phyloP scores from a whole-genome alignment of 2,888 invertebrate genomes.

The Dryocosmus kuriphilus region DNA sequence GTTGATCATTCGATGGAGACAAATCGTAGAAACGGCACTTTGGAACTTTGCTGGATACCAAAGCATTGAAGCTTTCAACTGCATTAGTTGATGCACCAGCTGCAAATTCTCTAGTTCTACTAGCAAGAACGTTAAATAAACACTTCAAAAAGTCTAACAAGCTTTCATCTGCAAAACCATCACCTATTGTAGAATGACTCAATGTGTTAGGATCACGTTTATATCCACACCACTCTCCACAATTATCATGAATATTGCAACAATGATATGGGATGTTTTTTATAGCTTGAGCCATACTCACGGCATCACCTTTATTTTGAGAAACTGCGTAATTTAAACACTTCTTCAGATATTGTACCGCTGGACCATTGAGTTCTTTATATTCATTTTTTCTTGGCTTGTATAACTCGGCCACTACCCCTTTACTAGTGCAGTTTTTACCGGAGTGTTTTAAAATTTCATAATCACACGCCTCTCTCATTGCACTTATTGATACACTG shows the following conservation, averaged over 20 bases:
- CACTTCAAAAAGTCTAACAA: background rate
- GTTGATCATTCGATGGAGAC: background rate
- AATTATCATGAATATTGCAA: slow-evolving; percentile 45
- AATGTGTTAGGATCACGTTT: slow-evolving; percentile 34
- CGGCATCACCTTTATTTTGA: slow-evolving; percentile 31
- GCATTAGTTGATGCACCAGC: slow-evolving; percentile 10
- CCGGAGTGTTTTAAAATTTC: slow-evolving; percentile 37
- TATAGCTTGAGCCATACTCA: slow-evolving; percentile 35
- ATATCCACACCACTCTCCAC: slow-evolving; percentile 44
- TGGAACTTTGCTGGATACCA: background rate
- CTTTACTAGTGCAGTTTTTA: slow-evolving; percentile 36
- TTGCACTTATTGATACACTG: background rate
- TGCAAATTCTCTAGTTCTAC: background rate
- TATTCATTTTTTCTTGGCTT: background rate
- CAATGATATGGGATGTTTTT: slow-evolving; percentile 42
- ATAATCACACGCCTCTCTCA: slow-evolving; percentile 9
- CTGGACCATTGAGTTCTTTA: slow-evolving; percentile 25
- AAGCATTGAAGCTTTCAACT: slow-evolving; percentile 3
- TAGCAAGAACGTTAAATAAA: slow-evolving; percentile 18
- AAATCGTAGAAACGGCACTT: background rate
- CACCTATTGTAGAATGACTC: slow-evolving; percentile 33
- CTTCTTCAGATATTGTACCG: slow-evolving; percentile 46
- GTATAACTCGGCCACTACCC: background rate
- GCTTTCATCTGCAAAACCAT: slow-evolving; percentile 7
- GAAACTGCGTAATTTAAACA: slow-evolving; percentile 46